These are phyloP conservation scores for Antitype chi DNA, from an alignment of 2,888 invertebrate genomes.

Conservation along the genomic window DNA sequence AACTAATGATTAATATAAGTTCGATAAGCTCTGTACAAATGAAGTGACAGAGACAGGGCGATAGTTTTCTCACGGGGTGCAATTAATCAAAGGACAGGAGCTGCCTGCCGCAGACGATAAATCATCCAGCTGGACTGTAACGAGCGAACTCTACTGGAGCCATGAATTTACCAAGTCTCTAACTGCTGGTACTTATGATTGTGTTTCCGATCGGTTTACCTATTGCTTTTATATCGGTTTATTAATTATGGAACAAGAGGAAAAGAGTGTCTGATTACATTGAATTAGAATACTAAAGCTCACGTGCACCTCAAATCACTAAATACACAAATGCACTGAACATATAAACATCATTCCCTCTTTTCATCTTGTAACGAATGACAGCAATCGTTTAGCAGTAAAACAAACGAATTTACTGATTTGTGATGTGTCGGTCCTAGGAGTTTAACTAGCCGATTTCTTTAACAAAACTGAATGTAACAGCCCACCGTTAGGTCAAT, in stretches of 20 bases:
- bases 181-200: conserved; percentile 26
- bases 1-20: conserved; percentile 73
- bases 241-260: not conserved
- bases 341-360: not conserved
- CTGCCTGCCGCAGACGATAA: conserved; percentile 74
- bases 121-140: conserved; percentile 80
- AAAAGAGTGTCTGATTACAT: not conserved
- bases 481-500: not conserved
- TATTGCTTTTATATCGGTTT: conserved; percentile 8
- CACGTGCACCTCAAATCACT: no score
- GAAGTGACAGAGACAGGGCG: conserved; percentile 78
- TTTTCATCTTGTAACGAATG: not conserved
- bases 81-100: conserved; percentile 83
- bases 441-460: not conserved
- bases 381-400: not conserved
- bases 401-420: not conserved
- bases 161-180: conserved; percentile 65
- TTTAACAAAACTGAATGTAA: not conserved
- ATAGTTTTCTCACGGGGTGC: conserved; percentile 84
- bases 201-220: conserved; percentile 28
- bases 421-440: not conserved
- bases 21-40: conserved; percentile 78
- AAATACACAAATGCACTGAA: not conserved
- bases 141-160: conserved; percentile 70
- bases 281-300: not conserved